Percentiles rank a stretch among this genome's conserved stretches.
These are phyloP conservation scores for Oreochromis grahami DNA, from an alignment of 2,797 vertebrate genomes.

Conservation along the genomic window DNA sequence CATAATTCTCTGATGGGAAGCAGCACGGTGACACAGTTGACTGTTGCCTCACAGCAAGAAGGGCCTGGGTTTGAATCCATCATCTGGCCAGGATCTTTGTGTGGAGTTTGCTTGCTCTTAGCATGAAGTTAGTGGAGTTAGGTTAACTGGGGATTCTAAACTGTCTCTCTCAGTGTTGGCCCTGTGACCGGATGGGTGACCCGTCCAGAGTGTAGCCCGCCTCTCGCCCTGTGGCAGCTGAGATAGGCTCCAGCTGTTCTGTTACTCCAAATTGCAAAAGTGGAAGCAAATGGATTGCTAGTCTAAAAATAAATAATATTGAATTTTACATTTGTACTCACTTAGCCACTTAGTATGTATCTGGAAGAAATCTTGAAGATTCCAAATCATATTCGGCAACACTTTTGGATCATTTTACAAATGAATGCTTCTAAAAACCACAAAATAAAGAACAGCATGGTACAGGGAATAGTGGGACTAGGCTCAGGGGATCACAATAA, in stretches of 20 bases:
- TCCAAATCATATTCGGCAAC: background rate
- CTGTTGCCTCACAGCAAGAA: background rate
- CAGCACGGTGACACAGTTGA: background rate
- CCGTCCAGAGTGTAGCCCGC: no score
- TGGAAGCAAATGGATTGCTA: background rate
- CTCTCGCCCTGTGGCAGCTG: no score
- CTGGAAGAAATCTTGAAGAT: background rate
- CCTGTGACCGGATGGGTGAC: no score
- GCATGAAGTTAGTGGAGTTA: no score
- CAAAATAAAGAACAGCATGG: background rate
- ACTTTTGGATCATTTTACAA: background rate
- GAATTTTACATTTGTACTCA: background rate
- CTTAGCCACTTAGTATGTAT: background rate
- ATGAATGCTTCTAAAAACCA: background rate
- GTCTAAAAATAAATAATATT: background rate
- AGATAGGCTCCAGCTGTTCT: no score
- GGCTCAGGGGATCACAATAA: background rate
- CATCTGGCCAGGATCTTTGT: background rate
- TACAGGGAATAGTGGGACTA: background rate
- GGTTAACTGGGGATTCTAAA: no score
- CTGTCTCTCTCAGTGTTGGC: no score
- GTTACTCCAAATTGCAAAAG: no score
- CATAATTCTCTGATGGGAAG: background rate
- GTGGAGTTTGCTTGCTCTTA: background rate
- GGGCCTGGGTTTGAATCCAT: background rate